These are phyloP conservation scores for Oenanthe melanoleuca DNA, from an alignment of 2,113 vertebrate genomes.

Conservation along the genomic window DNA sequence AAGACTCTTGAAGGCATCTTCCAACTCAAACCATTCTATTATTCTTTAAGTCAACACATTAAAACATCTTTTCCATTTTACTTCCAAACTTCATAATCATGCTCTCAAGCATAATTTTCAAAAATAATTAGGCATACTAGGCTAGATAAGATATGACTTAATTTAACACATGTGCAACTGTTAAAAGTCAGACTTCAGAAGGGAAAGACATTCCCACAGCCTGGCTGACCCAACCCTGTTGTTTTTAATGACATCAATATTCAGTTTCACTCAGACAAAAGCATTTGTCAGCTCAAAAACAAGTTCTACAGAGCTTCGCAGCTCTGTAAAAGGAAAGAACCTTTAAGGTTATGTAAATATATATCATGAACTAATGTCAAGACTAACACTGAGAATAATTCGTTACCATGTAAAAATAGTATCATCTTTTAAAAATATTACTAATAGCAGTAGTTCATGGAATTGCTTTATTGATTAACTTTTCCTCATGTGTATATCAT, in stretches of 20 bases:
- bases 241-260: neutral
- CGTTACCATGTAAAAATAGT: neutral
- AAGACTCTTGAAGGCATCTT: neutral
- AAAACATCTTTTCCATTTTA: neutral
- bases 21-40: neutral
- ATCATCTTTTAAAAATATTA: neutral
- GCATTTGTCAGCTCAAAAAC: neutral
- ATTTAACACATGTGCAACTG: neutral
- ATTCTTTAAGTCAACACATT: neutral
- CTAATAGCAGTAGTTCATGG: neutral
- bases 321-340: neutral
- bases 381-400: neutral
- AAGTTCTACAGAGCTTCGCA: neutral
- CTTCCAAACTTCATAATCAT: neutral
- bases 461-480: neutral
- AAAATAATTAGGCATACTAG: neutral
- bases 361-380: neutral
- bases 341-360: neutral
- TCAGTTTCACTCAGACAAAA: neutral
- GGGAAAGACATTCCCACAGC: neutral
- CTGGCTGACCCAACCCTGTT: neutral
- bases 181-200: neutral
- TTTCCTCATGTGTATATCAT: neutral
- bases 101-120: neutral
- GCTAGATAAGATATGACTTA: neutral